Conservation (phyloP, 2,797 vertebrate genomes). For the Yasuhikotakia modesta region DNA sequence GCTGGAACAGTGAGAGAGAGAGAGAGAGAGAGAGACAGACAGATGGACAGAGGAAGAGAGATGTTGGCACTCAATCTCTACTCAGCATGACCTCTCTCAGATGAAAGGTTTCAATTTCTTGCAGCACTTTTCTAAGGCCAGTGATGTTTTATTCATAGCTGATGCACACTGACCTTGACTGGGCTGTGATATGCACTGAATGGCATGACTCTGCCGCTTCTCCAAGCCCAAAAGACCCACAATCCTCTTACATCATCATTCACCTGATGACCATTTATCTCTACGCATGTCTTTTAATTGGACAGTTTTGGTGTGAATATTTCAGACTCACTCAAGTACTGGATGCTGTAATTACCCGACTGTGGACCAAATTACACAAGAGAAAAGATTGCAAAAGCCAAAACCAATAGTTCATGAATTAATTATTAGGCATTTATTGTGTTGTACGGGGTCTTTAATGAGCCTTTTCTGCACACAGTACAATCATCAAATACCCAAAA, state of each 20-base stretch:
- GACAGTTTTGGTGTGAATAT: background rate
- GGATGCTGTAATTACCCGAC: background rate
- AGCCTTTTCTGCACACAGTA: too few species aligned
- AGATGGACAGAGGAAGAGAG: background rate
- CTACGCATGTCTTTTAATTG: slow-evolving; percentile 13
- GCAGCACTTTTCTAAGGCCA: slow-evolving; percentile 52
- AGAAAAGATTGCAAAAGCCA: background rate
- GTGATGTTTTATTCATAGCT: slow-evolving; percentile 66
- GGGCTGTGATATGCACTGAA: slow-evolving; percentile 37
- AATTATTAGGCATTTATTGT: too few species aligned
- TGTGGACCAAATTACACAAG: background rate
- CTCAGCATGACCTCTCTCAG: slow-evolving; percentile 39
- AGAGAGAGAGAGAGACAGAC: background rate
- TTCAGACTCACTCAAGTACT: background rate
- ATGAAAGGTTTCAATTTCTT: slow-evolving; percentile 61
- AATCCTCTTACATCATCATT: slow-evolving; percentile 32
- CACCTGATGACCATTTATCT: slow-evolving; percentile 37
- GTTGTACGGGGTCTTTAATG: too few species aligned
- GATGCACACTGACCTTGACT: slow-evolving; percentile 57
- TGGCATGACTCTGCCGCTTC: slow-evolving; percentile 36
- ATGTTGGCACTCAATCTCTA: slow-evolving; percentile 9
- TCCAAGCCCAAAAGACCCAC: slow-evolving; percentile 28
- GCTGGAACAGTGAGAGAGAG: background rate
- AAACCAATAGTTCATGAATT: too few species aligned
- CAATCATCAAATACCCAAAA: too few species aligned